A percentile compares a stretch with the other conserved stretches of the same genome.
Conservation (phyloP, 2,888 invertebrate species). For the Augochlorella aurata region DNA sequence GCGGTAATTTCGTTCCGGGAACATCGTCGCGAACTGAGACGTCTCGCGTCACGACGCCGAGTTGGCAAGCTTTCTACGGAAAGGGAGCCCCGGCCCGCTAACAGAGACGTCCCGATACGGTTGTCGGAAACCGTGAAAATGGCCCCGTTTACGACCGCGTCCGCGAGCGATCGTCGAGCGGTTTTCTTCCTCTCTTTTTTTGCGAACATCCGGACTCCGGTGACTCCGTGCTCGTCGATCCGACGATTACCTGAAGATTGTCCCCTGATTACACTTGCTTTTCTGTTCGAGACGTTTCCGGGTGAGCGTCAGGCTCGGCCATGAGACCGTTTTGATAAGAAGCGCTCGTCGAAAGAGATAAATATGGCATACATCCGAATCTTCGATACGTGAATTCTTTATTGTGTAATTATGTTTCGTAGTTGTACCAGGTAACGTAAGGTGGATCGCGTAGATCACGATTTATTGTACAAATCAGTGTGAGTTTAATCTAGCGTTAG, state of each 20-base stretch:
- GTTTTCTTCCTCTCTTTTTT: neutral
- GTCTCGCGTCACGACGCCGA: slow-evolving; percentile 50
- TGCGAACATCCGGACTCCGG: neutral
- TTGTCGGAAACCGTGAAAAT: slow-evolving; percentile 61
- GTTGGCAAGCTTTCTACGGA: slow-evolving; percentile 42
- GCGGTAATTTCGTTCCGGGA: slow-evolving; percentile 64
- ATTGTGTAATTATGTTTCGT: too few relatives aligned
- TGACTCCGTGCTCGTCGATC: neutral
- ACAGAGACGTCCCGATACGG: slow-evolving; percentile 66
- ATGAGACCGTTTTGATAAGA: too few relatives aligned
- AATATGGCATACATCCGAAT: too few relatives aligned
- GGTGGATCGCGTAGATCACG: too few relatives aligned
- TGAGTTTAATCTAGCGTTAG: too few relatives aligned
- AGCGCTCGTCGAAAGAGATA: too few relatives aligned
- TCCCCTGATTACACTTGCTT: neutral
- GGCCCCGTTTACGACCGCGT: slow-evolving; percentile 45
- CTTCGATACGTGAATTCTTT: too few relatives aligned
- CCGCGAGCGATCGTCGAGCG: neutral
- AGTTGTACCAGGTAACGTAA: too few relatives aligned
- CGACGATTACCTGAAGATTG: neutral
- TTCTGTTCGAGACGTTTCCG: neutral
- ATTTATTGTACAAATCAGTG: too few relatives aligned
- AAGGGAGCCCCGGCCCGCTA: slow-evolving; percentile 41
- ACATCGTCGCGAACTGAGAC: slow-evolving; percentile 62
- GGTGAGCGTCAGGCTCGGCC: too few relatives aligned